Evolutionary conservation across 2,797 vertebrate genomes (phyloP), one percentile per base, ranked within the genome.

Genomic region (Gambelia wislizenii): DNA sequence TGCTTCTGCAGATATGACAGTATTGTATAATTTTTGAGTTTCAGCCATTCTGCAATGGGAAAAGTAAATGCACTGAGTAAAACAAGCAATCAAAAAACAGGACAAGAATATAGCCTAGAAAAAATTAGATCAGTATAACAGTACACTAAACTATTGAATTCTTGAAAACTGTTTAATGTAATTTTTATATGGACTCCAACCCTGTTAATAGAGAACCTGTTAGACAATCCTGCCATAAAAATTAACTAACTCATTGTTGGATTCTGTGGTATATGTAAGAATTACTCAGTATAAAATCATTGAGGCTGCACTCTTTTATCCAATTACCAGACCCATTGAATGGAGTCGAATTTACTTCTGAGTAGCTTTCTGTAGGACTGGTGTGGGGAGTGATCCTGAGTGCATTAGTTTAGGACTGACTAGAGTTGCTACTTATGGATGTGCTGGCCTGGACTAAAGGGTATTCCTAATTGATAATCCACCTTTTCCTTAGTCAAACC

Each of bases 21-120:
- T 9, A 49, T 76, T 33, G 42, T 75, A n/a, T 47, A 22, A 0
- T 44, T 9, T 4, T 52, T 52, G 79, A 13, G 64, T 10, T 0
- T 22, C 54, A 64, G 42, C 80, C 44, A 39, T n/a, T 44, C 33
- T 54, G 12, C 33, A 36, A 36, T 54, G n/a, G n/a, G 44, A 25
- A 86, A 85, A 85, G 56, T 12, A 18, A 7, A 69, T 74, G 36
- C 39, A 59, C 27, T 52, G 39, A 74, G 39, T 74, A 36, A 47
- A 83, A n/a, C n/a, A n/a, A n/a, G n/a, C n/a, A n/a, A n/a, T n/a
- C n/a, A 83, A 20, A 30, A 86, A 77, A 86, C 42, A 86, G 33
- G 10, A 18, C 61, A 49, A 67, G 33, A 77, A 61, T 78, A 49
- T 2, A 49, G n/a, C 52, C 20, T 47, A 14, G 30, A 47, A 1